Conservation (phyloP, 2,113 vertebrate genomes). For the Bungarus multicinctus region DNA sequence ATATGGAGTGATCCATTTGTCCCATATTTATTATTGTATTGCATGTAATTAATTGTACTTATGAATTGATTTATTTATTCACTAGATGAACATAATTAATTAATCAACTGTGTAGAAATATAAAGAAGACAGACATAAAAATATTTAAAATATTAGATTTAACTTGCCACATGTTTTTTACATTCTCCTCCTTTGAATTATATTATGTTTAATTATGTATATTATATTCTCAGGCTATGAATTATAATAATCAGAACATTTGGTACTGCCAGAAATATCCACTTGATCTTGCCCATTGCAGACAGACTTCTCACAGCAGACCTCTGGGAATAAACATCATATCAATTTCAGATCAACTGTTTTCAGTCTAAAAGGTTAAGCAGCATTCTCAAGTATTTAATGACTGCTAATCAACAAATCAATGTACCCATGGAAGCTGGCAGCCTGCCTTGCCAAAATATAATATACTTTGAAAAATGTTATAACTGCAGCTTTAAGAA, state of each 20-base stretch:
- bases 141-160: not conserved
- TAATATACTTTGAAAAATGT: not conserved
- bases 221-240: not conserved
- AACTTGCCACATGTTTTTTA: not conserved
- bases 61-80: not conserved
- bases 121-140: not conserved
- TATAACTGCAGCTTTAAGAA: not conserved
- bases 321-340: not conserved
- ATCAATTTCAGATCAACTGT: conserved; percentile 14
- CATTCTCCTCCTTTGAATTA: not conserved
- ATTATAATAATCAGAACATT: not conserved
- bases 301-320: not conserved
- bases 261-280: not conserved
- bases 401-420: conserved; percentile 40
- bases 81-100: not conserved
- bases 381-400: not conserved
- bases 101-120: not conserved
- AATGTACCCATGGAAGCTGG: conserved; percentile 3
- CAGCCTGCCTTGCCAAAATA: not conserved
- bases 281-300: fast-evolving
- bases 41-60: not conserved
- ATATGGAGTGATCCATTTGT: not conserved
- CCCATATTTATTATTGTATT: not conserved
- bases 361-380: conserved; percentile 8
- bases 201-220: not conserved